Percentiles rank a stretch among this genome's conserved stretches.
Evolutionary conservation across 2,888 invertebrate genomes (phyloP).

Genomic region (Trisateles emortualis): DNA sequence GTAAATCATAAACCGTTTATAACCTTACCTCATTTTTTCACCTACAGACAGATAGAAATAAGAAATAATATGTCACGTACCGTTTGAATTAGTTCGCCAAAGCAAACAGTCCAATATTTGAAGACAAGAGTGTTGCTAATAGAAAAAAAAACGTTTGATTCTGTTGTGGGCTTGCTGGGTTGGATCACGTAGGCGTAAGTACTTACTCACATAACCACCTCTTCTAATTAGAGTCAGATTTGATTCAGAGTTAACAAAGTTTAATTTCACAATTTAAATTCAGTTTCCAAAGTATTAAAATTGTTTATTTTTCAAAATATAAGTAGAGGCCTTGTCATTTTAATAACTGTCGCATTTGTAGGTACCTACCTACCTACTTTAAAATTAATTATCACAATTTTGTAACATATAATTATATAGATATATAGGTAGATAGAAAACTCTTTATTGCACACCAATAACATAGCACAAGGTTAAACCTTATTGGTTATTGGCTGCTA

Average conservation of each 20-base stretch:
- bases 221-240: not conserved
- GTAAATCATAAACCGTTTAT: not conserved
- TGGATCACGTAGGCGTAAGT: constrained; percentile 41
- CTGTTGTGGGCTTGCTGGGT: constrained; percentile 55
- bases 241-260: not conserved
- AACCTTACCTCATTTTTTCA: not conserved
- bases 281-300: not conserved
- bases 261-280: not conserved
- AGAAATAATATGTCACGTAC: constrained; percentile 65
- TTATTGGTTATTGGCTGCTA: no score
- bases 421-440: no score
- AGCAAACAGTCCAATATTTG: constrained; percentile 72
- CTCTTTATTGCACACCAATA: no score
- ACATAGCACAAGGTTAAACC: no score
- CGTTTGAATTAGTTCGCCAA: constrained; percentile 62
- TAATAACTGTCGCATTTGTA: no score
- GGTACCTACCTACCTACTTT: no score
- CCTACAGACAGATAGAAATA: constrained; percentile 39
- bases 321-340: no score
- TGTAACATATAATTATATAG: no score
- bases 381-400: no score
- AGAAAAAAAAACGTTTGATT: constrained; percentile 51
- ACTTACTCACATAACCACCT: not conserved
- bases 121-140: constrained; percentile 64
- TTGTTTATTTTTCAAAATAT: no score